Evolutionary conservation across 2,113 vertebrate species (phyloP), one percentile per base, ranked within the genome.

Genomic region (Gallinago media): DNA sequence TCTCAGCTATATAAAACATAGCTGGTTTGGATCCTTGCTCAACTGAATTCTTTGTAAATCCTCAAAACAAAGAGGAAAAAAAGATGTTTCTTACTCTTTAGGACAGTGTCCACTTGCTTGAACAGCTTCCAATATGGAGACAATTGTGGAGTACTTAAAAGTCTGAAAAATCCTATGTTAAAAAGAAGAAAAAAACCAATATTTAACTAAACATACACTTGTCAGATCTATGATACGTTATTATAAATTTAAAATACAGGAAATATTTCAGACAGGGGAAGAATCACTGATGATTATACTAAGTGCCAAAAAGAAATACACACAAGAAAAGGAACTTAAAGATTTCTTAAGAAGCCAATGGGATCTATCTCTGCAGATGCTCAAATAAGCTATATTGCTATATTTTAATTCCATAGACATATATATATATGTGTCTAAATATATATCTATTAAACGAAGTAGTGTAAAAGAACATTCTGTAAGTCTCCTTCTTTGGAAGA

Each of bases 51-150:
- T 75, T 82, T 2, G 3, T 46, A 31, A 95, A 72, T 56, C 27
- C 34, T 73, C 59, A 92, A 67, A 82, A 74, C 26, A 77, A 73
- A 71, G 11, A 65, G 4, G 14, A 54, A 88, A 52, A 78, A 71
- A 56, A 50, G 1, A 27, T 6, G 3, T 62, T 68, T 49, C 81
- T 93, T 87, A 94, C 89, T 93, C 56, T 78, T 89, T 46, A 84
- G 36, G 71, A 65, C 65, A 94, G 66, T 1, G 29, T 93, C 80
- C 73, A 47, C 91, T 93, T 95, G 73, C 66, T 89, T 84, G 61
- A 93, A 63, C 47, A 92, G 82, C 46, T 93, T 88, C 86, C 52
- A 88, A 56, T 89, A 84, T 42, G 89, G 77, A 94, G 87, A 91
- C 29, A 94, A 78, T 25, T 70, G 88, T 44, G 26, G 8, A 70